A percentile compares a stretch with the other conserved stretches of the same genome.
These are phyloP conservation scores for Turdus rufiventris DNA, from an alignment of 2,113 vertebrate genomes.

Conservation along the genomic window DNA sequence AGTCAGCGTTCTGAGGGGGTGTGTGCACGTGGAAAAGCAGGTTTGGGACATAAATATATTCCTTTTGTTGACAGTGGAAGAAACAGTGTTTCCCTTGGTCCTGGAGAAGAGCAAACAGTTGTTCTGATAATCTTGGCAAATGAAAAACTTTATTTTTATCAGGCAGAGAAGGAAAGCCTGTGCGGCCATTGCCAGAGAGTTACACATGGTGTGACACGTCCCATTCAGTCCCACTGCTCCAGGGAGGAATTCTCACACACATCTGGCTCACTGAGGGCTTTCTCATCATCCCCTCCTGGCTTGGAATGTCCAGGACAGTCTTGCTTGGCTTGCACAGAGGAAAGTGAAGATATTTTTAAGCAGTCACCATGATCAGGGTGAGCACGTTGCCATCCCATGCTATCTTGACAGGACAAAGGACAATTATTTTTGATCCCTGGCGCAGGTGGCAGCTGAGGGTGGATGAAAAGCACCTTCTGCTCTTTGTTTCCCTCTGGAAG, in stretches of 20 bases:
- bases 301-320: not conserved
- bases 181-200: not conserved
- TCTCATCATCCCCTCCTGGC: not conserved
- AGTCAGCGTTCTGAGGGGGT: not conserved
- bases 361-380: not conserved
- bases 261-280: not conserved
- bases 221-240: not conserved
- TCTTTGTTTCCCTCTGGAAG: not conserved
- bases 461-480: not conserved
- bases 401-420: too few species aligned
- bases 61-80: constrained; percentile 60
- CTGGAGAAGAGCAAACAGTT: not conserved
- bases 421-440: not conserved
- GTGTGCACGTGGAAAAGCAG: not conserved
- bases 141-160: constrained; percentile 14
- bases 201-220: not conserved
- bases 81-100: constrained; percentile 58
- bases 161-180: not conserved
- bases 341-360: not conserved
- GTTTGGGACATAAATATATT: constrained; percentile 36
- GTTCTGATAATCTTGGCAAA: constrained; percentile 44
- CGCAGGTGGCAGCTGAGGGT: not conserved
- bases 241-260: not conserved
- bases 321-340: not conserved
- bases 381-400: accelerated